Evolutionary conservation across 2,888 invertebrate species (phyloP), one percentile per base, ranked within the genome.

Genomic region (Eristalinus aeneus): DNA sequence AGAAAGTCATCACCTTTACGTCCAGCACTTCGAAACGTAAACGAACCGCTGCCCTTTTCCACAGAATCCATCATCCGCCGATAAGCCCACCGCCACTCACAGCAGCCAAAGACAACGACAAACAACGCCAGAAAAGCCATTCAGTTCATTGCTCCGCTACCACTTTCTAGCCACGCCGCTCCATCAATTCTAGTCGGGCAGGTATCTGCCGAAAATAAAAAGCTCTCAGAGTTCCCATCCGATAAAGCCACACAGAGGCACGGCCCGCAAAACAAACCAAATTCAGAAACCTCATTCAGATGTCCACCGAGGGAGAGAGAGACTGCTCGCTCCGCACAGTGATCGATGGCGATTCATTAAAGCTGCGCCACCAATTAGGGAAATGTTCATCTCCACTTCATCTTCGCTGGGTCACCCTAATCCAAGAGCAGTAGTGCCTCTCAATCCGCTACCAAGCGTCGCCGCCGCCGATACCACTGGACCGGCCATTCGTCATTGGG

Each of bases 301-400:
- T 54, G 53, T 39, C 39, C 39, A 39, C n/a, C 11, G 11, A 1
- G 36, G 61, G n/a, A 58, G 8, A 32, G 31, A 36, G 27, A 11
- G 11, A 60, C 2, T 31, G 65, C 2, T 67, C 36, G 11, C 53
- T n/a, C 63, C 54, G 39, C 61, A 64, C 65, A 77, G 74, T 86
- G 81, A 86, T 82, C 77, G 77, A 86, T 86, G 73, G 77, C 61
- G 69, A 69, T 74, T 86, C 81, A 82, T 86, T 86, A 82, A 78
- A 78, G 77, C 86, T 81, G 81, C 71, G 71, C 72, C 77, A 77
- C 86, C 77, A 86, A 86, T 86, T 86, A 77, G 86, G 46, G 16
- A 86, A 77, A 82, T 77, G 82, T 78, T 23, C n/a, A 22, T 27
- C 56, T 27, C 23, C 56, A 16, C 46, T 46, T 61, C 46, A 68